Percentiles rank a stretch among this genome's conserved stretches.
These are phyloP conservation scores for Taphrorychus bicolor DNA, from an alignment of 2,888 invertebrate species.

Conservation along the genomic window DNA sequence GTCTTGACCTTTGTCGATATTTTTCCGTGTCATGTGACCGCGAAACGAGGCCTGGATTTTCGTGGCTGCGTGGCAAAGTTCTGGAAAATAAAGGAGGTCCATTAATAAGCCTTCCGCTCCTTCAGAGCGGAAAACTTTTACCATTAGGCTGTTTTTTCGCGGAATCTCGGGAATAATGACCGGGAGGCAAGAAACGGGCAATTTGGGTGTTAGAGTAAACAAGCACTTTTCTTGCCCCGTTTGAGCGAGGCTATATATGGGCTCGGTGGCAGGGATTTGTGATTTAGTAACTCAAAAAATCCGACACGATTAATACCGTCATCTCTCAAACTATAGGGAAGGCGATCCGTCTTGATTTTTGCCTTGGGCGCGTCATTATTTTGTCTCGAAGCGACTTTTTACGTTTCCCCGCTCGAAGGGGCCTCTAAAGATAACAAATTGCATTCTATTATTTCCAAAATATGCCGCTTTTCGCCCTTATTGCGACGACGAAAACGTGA, in stretches of 20 bases:
- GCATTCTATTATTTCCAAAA: conserved; percentile 31
- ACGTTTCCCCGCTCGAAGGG: not conserved
- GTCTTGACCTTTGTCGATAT: conserved; percentile 51
- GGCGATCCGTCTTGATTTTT: conserved; percentile 12
- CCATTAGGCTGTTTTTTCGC: not conserved
- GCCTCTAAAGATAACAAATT: conserved; percentile 32
- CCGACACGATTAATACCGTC: not conserved
- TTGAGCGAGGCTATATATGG: not conserved
- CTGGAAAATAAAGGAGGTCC: conserved; percentile 60
- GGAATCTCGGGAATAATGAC: not conserved
- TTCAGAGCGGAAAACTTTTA: conserved; percentile 2
- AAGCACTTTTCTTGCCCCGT: not conserved
- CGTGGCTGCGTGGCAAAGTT: conserved; percentile 82
- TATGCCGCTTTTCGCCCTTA: conserved; percentile 26
- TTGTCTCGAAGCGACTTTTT: conserved; percentile 6
- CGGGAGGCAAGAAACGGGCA: not conserved
- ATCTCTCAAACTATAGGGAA: not conserved
- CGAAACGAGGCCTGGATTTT: conserved; percentile 93
- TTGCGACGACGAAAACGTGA: conserved; percentile 22
- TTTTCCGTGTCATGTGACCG: conserved; percentile 86
- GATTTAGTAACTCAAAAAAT: not conserved
- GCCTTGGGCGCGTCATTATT: not conserved
- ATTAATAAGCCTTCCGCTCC: conserved; percentile 15
- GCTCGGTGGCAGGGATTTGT: not conserved
- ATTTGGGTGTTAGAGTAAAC: not conserved